A percentile compares a stretch with the other conserved stretches of the same genome.
phyloP scores from a whole-genome alignment of 2,797 vertebrate species.

The Molothrus aeneus region DNA sequence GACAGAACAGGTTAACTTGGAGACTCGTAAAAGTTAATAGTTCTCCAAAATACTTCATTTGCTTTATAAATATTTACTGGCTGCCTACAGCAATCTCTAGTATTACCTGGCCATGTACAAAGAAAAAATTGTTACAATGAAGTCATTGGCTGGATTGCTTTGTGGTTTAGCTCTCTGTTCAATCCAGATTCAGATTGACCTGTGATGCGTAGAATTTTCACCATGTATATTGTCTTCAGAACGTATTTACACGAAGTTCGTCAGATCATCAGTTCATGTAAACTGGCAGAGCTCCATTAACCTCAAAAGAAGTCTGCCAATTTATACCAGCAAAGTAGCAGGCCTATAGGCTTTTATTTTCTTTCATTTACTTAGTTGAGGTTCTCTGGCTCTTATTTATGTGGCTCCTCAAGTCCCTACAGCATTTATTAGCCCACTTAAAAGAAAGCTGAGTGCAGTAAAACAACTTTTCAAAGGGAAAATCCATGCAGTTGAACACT shows the following conservation, averaged over 20 bases:
- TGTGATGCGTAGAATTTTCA: constrained; percentile 35
- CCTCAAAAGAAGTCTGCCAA: constrained; percentile 28
- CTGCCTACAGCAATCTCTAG: constrained; percentile 17
- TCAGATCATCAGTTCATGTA: constrained; percentile 24
- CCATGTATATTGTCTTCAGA: not conserved
- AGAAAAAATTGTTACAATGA: constrained; percentile 4
- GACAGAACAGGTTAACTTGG: constrained; percentile 26
- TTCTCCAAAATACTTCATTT: constrained; percentile 33
- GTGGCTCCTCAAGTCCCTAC: constrained; percentile 15
- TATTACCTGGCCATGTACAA: constrained; percentile 13
- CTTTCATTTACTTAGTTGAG: constrained; percentile 42
- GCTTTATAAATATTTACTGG: constrained; percentile 14
- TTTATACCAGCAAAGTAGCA: constrained; percentile 26
- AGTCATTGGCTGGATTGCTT: constrained; percentile 31
- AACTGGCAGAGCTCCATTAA: constrained; percentile 51
- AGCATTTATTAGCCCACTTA: constrained; percentile 39
- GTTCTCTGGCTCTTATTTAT: constrained; percentile 40
- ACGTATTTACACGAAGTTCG: constrained; percentile 8
- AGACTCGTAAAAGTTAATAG: constrained; percentile 10
- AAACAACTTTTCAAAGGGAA: constrained; percentile 39
- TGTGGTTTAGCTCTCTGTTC: constrained; percentile 4
- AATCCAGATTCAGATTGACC: constrained; percentile 17
- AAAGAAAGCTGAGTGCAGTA: constrained; percentile 18
- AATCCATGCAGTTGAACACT: not conserved
- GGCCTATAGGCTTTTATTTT: constrained; percentile 38